Percentiles rank a stretch among this genome's conserved stretches.
phyloP scores from a whole-genome alignment of 2,888 invertebrate genomes.

The Tenthredo distinguenda region DNA sequence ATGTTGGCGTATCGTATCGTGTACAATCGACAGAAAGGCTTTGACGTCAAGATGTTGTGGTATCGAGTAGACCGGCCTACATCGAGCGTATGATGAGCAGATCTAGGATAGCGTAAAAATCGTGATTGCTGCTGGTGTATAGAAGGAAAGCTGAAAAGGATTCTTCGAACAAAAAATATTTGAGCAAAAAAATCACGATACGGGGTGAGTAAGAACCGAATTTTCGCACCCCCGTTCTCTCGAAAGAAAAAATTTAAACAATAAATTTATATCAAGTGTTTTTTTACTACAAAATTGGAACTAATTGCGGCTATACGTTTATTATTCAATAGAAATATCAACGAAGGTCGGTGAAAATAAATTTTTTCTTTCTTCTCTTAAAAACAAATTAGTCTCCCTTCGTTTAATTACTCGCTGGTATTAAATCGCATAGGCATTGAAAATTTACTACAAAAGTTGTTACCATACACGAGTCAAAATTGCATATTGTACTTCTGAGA shows the following conservation, averaged over 20 bases:
- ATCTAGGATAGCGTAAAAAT: constrained; percentile 27
- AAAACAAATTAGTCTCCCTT: background rate
- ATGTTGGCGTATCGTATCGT: constrained; percentile 28
- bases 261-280: too few species aligned
- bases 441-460: background rate
- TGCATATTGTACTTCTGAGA: background rate
- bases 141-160: background rate
- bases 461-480: background rate
- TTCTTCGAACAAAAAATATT: background rate
- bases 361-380: background rate
- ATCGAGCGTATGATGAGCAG: constrained; percentile 32
- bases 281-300: too few species aligned
- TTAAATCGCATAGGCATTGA: background rate
- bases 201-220: background rate
- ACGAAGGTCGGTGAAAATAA: background rate
- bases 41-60: constrained; percentile 24
- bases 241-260: too few species aligned
- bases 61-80: constrained; percentile 5
- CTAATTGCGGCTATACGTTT: too few species aligned
- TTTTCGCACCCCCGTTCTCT: background rate
- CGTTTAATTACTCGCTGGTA: background rate
- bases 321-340: too few species aligned
- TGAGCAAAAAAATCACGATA: background rate
- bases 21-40: constrained; percentile 26
- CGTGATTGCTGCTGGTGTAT: background rate